phyloP scores from a whole-genome alignment of 2,888 invertebrate species.

The Phanerotoma sp. region DNA sequence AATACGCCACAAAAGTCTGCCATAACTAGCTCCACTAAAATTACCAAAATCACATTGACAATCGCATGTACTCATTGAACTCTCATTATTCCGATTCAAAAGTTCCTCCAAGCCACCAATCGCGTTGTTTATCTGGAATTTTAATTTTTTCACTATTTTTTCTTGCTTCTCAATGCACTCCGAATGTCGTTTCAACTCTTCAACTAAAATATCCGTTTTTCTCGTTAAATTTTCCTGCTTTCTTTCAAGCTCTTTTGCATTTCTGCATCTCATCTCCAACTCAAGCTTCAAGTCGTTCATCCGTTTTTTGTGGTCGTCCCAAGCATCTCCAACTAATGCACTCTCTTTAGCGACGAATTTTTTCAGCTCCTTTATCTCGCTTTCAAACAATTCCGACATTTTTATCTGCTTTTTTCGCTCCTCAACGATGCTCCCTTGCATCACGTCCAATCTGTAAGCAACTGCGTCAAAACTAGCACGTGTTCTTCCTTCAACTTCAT shows the following conservation, averaged over 20 bases:
- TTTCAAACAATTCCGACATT: conserved; percentile 31
- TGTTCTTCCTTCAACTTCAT: conserved; percentile 35
- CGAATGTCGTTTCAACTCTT: conserved; percentile 41
- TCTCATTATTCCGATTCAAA: conserved; percentile 23
- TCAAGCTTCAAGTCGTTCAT: conserved; percentile 60
- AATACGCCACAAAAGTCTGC: conserved; percentile 72
- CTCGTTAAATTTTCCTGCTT: conserved; percentile 59
- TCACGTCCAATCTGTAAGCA: conserved; percentile 31
- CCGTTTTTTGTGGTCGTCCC: conserved; percentile 53
- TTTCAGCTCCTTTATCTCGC: conserved; percentile 50
- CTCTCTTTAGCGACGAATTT: conserved; percentile 54
- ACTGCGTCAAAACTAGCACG: conserved; percentile 37
- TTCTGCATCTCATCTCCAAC: conserved; percentile 59
- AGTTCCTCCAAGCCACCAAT: conserved; percentile 40
- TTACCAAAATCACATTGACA: conserved; percentile 2
- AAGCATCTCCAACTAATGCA: conserved; percentile 49
- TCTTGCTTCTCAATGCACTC: conserved; percentile 29
- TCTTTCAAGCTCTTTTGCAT: conserved; percentile 54
- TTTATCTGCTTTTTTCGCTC: conserved; percentile 29
- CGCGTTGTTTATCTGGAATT: conserved; percentile 41
- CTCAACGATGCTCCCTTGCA: conserved; percentile 32
- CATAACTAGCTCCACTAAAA: conserved; percentile 41
- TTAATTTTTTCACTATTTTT: conserved; percentile 30
- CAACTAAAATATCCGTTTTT: conserved; percentile 59
- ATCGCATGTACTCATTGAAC: neutral